Conservation (phyloP, 2,888 invertebrate species). For the Leptopterna dolabrata region DNA sequence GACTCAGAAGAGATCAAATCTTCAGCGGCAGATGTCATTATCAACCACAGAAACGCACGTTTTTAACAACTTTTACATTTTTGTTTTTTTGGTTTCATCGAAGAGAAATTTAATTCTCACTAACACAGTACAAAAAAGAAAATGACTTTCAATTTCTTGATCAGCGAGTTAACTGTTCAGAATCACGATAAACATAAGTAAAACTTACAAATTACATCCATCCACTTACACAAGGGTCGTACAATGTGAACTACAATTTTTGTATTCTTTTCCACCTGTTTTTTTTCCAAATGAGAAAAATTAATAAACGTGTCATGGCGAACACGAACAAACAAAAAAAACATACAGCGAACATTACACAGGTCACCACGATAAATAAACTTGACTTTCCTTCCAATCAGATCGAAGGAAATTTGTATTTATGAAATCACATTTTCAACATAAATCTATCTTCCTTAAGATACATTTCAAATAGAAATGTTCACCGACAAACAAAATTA, state of each 20-base stretch:
- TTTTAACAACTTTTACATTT: neutral
- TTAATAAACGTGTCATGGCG: constrained; percentile 52
- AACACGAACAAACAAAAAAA: constrained; percentile 37
- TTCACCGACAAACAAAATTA: constrained; percentile 21
- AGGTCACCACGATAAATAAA: neutral
- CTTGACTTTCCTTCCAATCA: neutral
- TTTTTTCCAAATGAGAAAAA: constrained; percentile 32
- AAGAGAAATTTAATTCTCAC: constrained; percentile 5
- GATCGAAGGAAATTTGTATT: neutral
- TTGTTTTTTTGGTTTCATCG: constrained; percentile 11
- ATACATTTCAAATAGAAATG: neutral
- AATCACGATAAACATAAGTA: neutral
- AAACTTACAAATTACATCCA: constrained; percentile 62
- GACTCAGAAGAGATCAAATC: constrained; percentile 80
- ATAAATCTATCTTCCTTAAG: neutral
- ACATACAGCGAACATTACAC: neutral
- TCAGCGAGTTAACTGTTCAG: neutral
- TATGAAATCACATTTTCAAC: neutral
- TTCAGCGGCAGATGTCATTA: constrained; percentile 44
- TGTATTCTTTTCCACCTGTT: neutral
- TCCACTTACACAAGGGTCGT: constrained; percentile 65
- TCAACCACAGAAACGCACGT: constrained; percentile 46
- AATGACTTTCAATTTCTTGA: neutral
- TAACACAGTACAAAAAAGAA: constrained; percentile 30
- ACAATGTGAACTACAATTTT: constrained; percentile 50